These are phyloP conservation scores for Prosapia bicincta DNA, from an alignment of 2,888 invertebrate species.

Conservation along the genomic window DNA sequence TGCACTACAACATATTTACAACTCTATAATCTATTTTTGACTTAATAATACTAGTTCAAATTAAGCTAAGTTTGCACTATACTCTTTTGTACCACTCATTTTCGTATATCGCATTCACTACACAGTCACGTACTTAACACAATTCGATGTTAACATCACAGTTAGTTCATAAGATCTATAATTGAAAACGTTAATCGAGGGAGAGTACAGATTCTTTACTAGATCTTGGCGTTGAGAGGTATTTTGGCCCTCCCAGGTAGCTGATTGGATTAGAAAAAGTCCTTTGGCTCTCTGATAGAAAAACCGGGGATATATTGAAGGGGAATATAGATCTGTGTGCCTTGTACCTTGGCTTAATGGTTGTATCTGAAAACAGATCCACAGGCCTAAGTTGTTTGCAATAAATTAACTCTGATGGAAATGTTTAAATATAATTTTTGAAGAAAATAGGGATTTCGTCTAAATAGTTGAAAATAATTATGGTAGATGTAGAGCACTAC, in stretches of 20 bases:
- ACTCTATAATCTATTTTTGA: not conserved
- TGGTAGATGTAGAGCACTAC: no score
- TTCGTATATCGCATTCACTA: not conserved
- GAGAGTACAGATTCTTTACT: constrained; percentile 67
- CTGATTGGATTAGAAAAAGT: constrained; percentile 64
- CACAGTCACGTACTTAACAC: not conserved
- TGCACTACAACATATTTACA: not conserved
- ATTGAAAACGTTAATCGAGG: constrained; percentile 51
- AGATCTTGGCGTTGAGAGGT: constrained; percentile 46
- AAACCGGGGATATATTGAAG: constrained; percentile 48
- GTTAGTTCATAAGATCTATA: not conserved
- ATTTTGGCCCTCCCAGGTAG: constrained; percentile 62
- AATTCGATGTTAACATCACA: not conserved
- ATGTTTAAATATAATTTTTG: no score
- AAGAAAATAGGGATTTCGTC: no score
- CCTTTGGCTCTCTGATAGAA: constrained; percentile 51
- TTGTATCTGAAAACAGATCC: constrained; percentile 7
- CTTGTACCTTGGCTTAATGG: constrained; percentile 3
- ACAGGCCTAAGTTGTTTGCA: not conserved
- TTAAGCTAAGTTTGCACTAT: not conserved
- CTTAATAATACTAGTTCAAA: not conserved
- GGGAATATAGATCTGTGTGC: constrained; percentile 15
- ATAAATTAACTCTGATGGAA: not conserved
- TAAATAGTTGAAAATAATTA: no score
- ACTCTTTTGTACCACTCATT: not conserved